Base-by-base conservation (phyloP, 2,113 vertebrate species). In the Hemibates koningsi region DNA sequence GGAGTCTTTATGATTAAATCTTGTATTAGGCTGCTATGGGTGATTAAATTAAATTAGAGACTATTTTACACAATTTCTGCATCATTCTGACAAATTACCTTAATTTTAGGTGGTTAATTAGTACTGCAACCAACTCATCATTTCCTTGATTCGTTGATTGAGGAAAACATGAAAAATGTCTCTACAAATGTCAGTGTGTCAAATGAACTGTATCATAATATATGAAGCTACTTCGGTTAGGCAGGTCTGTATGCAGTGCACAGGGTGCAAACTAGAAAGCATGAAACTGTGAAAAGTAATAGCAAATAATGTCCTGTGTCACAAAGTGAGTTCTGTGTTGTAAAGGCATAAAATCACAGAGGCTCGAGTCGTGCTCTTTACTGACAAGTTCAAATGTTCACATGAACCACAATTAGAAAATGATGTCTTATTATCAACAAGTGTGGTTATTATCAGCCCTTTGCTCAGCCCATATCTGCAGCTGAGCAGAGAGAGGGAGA, bases 381-480 rank as follows among this genome's bases (percentile, higher is more conserved):
- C 68, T 88, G 68, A 73, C n/a, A 71, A 38, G 68, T 86, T 86
- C 48, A 90, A 17, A 80, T 7, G 32, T 54, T 43, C 50, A 52
- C 1, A 9, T 13, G 29, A 88, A 83, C 52, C 83, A 81, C 45
- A 89, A 88, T 88, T 83, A 87, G 54, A 87, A 84, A 88, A 80
- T 56, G 17, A 76, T 3, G 10, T 19, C 24, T 92, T 27, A 53
- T 81, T 83, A 81, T 88, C 57, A 41, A 86, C 57, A 41, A 86
- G 68, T 90, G 86, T 63, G 68, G 71, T 59, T 71, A 86, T 86
- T 78, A 66, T 27, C 5, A 16, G 19, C 63, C 36, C 54, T 76
- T 6, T 78, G 56, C 34, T 86, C 57, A 82, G 76, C 79, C 43
- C 54, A 16, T 68, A 19, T 66, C 21, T 50, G 56, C 12, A 21